A percentile compares a stretch with the other conserved stretches of the same genome.
Evolutionary conservation across 1,140 invertebrate species (phyloP).

Genomic region (Drepana arcuata): DNA sequence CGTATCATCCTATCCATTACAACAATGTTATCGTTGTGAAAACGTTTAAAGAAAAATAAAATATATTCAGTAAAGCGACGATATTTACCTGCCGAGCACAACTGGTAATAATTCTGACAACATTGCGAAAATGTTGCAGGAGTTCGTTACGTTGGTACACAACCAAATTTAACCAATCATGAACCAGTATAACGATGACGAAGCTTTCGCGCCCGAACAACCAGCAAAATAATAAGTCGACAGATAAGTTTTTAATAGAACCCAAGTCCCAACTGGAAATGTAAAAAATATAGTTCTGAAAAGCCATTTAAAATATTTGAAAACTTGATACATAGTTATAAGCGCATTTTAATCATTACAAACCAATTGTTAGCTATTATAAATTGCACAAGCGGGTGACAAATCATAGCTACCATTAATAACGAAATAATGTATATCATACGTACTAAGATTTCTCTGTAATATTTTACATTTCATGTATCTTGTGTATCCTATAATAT

Average conservation of each 20-base stretch:
- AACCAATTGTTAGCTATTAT: too few species aligned
- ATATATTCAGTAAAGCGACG: conserved; percentile 55
- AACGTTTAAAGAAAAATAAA: conserved; percentile 66
- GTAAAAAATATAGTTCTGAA: too few species aligned
- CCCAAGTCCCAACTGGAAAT: too few species aligned
- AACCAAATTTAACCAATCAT: conserved; percentile 47
- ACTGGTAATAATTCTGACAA: conserved; percentile 68
- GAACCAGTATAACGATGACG: conserved; percentile 37
- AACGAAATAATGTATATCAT: too few species aligned
- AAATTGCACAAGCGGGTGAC: too few species aligned
- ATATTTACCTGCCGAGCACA: conserved; percentile 67
- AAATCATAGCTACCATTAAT: too few species aligned
- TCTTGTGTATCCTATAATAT: too few species aligned
- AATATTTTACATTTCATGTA: too few species aligned
- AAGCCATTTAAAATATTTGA: too few species aligned
- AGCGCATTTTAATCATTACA: too few species aligned
- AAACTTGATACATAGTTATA: too few species aligned
- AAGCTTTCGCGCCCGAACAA: conserved; percentile 66
- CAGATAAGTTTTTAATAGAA: conserved; percentile 21
- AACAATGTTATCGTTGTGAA: conserved; percentile 39
- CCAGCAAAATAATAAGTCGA: conserved; percentile 47
- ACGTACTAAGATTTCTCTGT: too few species aligned
- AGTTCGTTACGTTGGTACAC: conserved; percentile 56
- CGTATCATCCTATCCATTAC: conserved; percentile 31
- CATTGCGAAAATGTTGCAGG: conserved; percentile 52